Evolutionary conservation across 53 echinoderm and acorn worm genomes (phyloP).

Genomic region (Echinometra lucunter): DNA sequence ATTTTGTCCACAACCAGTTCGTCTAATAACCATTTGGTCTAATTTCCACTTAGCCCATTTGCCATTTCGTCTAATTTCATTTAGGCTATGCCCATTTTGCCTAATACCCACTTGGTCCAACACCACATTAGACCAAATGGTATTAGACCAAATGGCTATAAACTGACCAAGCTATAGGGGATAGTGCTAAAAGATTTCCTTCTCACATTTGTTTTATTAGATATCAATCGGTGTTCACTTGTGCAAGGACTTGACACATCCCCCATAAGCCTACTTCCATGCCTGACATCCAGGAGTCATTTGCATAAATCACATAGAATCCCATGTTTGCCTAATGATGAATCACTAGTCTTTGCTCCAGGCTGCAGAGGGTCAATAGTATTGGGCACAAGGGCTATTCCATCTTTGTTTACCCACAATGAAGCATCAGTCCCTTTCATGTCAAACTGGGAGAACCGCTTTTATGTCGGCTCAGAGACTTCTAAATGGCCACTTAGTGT

Average conservation of each 20-base stretch:
- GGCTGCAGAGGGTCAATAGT: conserved; percentile 17
- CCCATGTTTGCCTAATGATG: conserved; percentile 27
- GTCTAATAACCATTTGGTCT: too few species aligned
- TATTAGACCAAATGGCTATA: too few species aligned
- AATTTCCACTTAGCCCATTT: too few species aligned
- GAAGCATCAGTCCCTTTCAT: conserved; percentile 18
- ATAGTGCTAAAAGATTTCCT: neutral
- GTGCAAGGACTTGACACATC: conserved; percentile 7
- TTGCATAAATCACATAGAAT: conserved; percentile 42
- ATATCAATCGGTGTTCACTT: neutral
- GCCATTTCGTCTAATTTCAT: too few species aligned
- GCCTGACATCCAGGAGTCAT: neutral
- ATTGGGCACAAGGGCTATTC: neutral
- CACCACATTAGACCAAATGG: too few species aligned
- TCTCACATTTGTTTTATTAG: neutral
- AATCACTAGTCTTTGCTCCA: conserved; percentile 58
- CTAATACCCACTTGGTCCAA: too few species aligned
- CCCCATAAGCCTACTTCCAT: neutral
- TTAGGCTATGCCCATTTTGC: too few species aligned
- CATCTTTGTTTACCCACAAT: neutral
- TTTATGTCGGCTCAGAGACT: neutral
- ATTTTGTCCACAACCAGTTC: too few species aligned
- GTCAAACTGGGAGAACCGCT: too few species aligned
- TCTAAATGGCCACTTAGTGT: conserved; percentile 41
- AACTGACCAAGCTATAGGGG: neutral